Evolutionary conservation across 2,797 vertebrate genomes (phyloP).

Genomic region (Fundulus diaphanus): DNA sequence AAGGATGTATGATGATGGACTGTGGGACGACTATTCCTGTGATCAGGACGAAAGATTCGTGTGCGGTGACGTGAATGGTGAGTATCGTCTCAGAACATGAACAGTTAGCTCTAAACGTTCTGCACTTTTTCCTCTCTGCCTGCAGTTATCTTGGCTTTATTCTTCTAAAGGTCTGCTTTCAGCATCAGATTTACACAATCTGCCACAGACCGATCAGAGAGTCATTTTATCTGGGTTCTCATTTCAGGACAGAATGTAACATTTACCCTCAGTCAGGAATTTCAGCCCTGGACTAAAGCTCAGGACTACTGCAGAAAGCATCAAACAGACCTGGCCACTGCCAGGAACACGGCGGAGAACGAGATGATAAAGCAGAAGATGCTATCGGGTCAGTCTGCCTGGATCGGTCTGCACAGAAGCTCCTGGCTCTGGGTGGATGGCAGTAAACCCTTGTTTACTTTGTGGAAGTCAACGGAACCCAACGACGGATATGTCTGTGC

Average conservation of each 20-base stretch:
- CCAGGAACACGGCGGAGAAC: constrained; percentile 27
- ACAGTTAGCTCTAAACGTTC: neutral
- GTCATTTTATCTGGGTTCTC: neutral
- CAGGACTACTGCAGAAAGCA: constrained; percentile 35
- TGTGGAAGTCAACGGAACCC: constrained; percentile 5
- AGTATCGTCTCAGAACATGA: neutral
- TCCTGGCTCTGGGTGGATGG: constrained; percentile 52
- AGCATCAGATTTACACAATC: neutral
- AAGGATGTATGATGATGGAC: neutral
- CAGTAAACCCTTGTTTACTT: constrained; percentile 9
- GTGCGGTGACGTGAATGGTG: constrained; percentile 39
- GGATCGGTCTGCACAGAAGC: constrained; percentile 54
- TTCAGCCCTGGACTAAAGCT: neutral
- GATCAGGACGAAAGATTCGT: accelerated
- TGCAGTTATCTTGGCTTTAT: no score
- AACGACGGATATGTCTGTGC: neutral
- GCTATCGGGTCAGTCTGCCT: accelerated
- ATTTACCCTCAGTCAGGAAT: neutral
- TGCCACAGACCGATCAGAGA: no score
- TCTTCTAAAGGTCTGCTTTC: neutral
- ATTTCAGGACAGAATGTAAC: constrained; percentile 8
- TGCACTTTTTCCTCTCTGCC: neutral
- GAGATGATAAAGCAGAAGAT: neutral
- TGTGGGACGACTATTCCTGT: neutral
- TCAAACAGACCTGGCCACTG: constrained; percentile 54